phyloP scores from a whole-genome alignment of 2,797 vertebrate genomes.

The Anniella stebbinsi region DNA sequence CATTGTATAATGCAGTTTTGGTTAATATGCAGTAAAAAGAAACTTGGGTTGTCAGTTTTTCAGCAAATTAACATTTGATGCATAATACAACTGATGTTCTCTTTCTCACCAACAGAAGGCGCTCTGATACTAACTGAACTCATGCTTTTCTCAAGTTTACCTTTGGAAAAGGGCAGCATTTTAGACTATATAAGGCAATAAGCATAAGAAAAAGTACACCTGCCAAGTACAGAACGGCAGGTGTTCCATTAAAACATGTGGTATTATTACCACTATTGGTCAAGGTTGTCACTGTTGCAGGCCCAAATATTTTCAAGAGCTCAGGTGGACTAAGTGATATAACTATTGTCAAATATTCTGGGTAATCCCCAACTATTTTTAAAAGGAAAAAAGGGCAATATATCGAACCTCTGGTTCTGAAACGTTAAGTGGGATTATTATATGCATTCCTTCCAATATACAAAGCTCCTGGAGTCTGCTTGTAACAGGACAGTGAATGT shows the following conservation, averaged over 20 bases:
- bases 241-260: constrained; percentile 34
- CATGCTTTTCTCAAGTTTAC: constrained; percentile 35
- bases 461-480: constrained; percentile 41
- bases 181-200: constrained; percentile 69
- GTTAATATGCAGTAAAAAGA: constrained; percentile 22
- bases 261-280: constrained; percentile 27
- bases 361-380: constrained; percentile 52
- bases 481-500: constrained; percentile 41
- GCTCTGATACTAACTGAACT: constrained; percentile 25
- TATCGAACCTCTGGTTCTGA: constrained; percentile 49
- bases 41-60: constrained; percentile 5
- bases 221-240: constrained; percentile 42
- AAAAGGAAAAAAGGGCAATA: constrained; percentile 59
- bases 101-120: constrained; percentile 23
- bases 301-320: constrained; percentile 43
- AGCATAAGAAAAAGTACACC: constrained; percentile 53
- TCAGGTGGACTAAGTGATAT: constrained; percentile 39
- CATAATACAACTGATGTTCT: constrained; percentile 39
- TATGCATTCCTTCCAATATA: constrained; percentile 37
- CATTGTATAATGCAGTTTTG: not conserved
- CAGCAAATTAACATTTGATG: constrained; percentile 37
- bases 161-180: constrained; percentile 49
- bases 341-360: constrained; percentile 51
- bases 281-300: constrained; percentile 49
- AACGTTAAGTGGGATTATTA: constrained; percentile 32